A percentile compares a stretch with the other conserved stretches of the same genome.
Evolutionary conservation across 2,888 invertebrate species (phyloP).

Genomic region (Tenthredo livida): DNA sequence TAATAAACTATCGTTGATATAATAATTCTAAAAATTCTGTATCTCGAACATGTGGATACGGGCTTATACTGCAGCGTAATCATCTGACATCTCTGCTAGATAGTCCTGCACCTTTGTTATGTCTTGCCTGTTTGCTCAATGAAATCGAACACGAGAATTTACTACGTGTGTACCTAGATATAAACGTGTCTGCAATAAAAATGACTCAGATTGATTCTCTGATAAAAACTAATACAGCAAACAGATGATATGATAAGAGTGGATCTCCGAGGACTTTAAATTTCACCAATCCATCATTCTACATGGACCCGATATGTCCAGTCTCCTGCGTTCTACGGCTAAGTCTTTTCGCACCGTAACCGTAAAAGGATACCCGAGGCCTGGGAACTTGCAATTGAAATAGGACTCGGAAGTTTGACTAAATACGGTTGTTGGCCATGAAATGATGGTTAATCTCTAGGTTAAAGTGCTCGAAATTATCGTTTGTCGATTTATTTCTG

Average conservation of each 20-base stretch:
- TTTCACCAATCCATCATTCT: background rate
- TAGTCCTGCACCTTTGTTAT: background rate
- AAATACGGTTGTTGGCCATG: slow-evolving; percentile 12
- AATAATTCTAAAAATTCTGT: background rate
- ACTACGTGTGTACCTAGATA: background rate
- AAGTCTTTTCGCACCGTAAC: background rate
- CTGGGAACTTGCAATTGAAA: slow-evolving; percentile 16
- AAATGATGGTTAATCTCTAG: background rate
- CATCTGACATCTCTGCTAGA: background rate
- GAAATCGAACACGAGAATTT: background rate
- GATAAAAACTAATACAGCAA: background rate
- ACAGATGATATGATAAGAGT: background rate
- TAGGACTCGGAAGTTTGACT: background rate
- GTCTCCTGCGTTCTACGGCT: background rate
- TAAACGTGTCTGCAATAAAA: background rate
- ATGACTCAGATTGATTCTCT: background rate
- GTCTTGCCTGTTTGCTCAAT: background rate
- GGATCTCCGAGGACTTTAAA: background rate
- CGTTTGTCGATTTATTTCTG: background rate
- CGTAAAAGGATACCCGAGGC: slow-evolving; percentile 12
- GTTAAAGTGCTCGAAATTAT: background rate
- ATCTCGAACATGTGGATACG: background rate
- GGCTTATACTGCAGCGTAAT: background rate
- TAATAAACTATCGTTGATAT: background rate
- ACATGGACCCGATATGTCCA: background rate